Conservation (phyloP, 64 coral and sea anemone genomes). For the Stylophora pistillata region DNA sequence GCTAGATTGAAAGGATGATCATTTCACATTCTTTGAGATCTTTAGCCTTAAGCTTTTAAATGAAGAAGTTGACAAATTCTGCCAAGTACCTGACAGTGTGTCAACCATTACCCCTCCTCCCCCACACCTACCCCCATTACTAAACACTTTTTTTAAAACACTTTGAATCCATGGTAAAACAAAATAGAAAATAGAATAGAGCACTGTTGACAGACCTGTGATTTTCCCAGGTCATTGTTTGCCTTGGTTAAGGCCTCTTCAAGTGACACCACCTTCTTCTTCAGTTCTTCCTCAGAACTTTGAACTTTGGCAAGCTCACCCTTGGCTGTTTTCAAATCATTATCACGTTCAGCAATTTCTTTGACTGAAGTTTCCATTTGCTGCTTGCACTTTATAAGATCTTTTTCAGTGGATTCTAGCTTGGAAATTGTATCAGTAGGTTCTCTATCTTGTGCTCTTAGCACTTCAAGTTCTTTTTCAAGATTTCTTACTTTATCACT, state of each 20-base stretch:
- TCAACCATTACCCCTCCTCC: too few species aligned
- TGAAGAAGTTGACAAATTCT: too few species aligned
- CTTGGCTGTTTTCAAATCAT: constrained; percentile 49
- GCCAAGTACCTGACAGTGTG: too few species aligned
- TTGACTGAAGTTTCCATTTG: constrained; percentile 41
- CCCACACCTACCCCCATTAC: too few species aligned
- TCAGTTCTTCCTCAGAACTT: constrained; percentile 51
- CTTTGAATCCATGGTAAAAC: too few species aligned
- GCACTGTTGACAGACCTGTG: constrained; percentile 43
- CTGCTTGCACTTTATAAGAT: constrained; percentile 56
- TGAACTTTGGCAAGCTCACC: constrained; percentile 76
- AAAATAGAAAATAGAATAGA: background rate
- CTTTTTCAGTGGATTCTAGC: constrained; percentile 77
- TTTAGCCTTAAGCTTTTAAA: too few species aligned
- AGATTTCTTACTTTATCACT: constrained; percentile 68
- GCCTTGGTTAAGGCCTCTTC: constrained; percentile 85
- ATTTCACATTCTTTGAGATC: too few species aligned
- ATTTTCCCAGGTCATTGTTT: constrained; percentile 74
- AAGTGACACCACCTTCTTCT: constrained; percentile 80
- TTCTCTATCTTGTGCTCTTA: constrained; percentile 60
- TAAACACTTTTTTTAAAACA: too few species aligned
- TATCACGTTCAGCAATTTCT: constrained; percentile 33
- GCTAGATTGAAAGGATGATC: too few species aligned
- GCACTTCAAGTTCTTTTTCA: constrained; percentile 77
- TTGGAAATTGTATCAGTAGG: constrained; percentile 61